Conservation (phyloP, 2,888 invertebrate genomes). For the Scaptodrosophila latifasciaeformis region DNA sequence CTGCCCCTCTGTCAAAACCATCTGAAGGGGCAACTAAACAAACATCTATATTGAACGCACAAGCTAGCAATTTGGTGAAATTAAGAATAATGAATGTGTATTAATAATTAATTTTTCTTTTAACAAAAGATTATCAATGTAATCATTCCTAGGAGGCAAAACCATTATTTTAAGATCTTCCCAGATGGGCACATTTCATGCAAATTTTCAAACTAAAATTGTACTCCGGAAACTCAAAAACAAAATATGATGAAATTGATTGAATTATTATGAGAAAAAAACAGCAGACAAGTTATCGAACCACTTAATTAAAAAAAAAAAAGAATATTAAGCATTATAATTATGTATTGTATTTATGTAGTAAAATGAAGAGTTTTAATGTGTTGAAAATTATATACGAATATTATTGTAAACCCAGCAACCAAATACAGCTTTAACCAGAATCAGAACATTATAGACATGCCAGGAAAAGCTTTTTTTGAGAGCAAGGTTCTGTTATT, state of each 20-base stretch:
- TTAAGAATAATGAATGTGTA: slow-evolving; percentile 33
- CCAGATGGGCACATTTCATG: no score
- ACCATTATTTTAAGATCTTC: no score
- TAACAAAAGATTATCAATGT: slow-evolving; percentile 4
- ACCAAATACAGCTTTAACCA: background rate
- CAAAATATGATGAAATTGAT: no score
- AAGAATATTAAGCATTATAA: slow-evolving; percentile 44
- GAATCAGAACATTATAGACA: background rate
- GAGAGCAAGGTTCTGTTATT: no score
- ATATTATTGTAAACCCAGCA: slow-evolving; percentile 19
- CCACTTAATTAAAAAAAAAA: no score
- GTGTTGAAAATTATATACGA: slow-evolving; percentile 56
- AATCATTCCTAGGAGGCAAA: no score
- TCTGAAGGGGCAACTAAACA: slow-evolving; percentile 13
- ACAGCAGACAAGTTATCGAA: no score
- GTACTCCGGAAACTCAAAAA: background rate
- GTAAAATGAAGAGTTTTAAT: slow-evolving; percentile 55
- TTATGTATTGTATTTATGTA: slow-evolving; percentile 61
- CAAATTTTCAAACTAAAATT: background rate
- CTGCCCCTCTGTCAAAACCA: no score
- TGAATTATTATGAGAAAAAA: background rate
- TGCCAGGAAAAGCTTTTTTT: no score
- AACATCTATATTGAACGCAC: no score
- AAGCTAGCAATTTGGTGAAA: slow-evolving; percentile 66
- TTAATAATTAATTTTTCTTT: slow-evolving; percentile 23